Conservation (phyloP, 1,140 invertebrate genomes). For the Brevipalpus yothersi region DNA sequence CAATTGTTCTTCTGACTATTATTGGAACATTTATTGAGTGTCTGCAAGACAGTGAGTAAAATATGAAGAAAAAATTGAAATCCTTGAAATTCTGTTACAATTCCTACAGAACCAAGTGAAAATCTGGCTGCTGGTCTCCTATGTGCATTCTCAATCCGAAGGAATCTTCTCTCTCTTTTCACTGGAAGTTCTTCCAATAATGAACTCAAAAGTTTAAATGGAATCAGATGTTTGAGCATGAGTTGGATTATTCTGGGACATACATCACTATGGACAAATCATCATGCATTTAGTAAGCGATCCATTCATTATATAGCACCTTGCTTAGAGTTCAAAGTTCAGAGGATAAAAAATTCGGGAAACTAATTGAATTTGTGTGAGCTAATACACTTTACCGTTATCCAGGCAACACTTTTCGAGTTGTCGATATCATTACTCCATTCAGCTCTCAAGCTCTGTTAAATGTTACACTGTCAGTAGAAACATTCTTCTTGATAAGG, state of each 20-base stretch:
- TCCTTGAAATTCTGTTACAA: no score
- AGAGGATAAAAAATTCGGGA: no score
- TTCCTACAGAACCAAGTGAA: no score
- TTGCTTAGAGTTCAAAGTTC: no score
- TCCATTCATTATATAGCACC: no score
- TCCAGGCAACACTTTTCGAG: not conserved
- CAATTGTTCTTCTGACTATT: no score
- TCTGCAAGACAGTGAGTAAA: no score
- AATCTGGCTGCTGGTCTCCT: not conserved
- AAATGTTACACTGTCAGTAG: slow-evolving; percentile 40
- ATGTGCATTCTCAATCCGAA: not conserved
- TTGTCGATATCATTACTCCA: not conserved
- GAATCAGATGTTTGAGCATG: slow-evolving; percentile 58
- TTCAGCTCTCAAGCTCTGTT: not conserved
- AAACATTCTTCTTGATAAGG: slow-evolving; percentile 50
- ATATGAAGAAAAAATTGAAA: no score
- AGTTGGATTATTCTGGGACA: slow-evolving; percentile 78
- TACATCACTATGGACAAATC: slow-evolving; percentile 20
- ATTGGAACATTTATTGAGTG: no score
- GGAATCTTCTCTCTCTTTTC: not conserved
- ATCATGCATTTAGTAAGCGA: not conserved
- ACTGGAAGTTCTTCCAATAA: not conserved
- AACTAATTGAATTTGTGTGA: no score
- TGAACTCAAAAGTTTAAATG: slow-evolving; percentile 29
- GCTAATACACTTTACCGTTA: not conserved